Evolutionary conservation across 2,888 invertebrate genomes (phyloP).

Genomic region (Apodemia zela): DNA sequence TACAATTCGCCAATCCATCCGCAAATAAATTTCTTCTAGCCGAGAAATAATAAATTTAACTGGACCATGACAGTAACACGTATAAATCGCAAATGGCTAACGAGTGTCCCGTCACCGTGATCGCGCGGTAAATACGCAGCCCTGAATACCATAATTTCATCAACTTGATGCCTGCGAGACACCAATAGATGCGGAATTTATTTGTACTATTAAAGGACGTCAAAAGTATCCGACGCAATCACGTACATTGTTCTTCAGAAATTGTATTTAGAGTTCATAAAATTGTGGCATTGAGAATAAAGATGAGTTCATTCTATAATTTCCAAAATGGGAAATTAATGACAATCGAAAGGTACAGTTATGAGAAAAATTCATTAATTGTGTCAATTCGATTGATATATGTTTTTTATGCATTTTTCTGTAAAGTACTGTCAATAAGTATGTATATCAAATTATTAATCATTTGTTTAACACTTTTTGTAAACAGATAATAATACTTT

Average conservation of each 20-base stretch:
- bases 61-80: slow-evolving; percentile 40
- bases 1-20: slow-evolving; percentile 8
- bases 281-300: no score
- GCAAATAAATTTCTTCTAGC: slow-evolving; percentile 20
- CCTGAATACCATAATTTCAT: slow-evolving; percentile 43
- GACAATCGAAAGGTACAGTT: no score
- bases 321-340: no score
- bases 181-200: slow-evolving; percentile 9
- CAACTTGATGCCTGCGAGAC: slow-evolving; percentile 24
- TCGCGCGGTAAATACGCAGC: slow-evolving; percentile 29
- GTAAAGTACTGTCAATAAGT: no score
- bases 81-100: slow-evolving; percentile 50
- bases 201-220: not conserved
- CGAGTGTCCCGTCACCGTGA: slow-evolving; percentile 37
- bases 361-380: no score
- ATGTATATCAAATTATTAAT: no score
- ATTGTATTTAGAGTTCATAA: no score
- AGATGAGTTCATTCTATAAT: no score
- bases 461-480: no score
- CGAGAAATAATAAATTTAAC: slow-evolving; percentile 46
- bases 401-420: no score
- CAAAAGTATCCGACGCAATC: not conserved
- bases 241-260: not conserved
- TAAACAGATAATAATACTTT: no score
- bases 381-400: no score